Evolutionary conservation across 2,888 invertebrate species (phyloP), one percentile per base, ranked within the genome.

Genomic region (Mystacides longicornis): DNA sequence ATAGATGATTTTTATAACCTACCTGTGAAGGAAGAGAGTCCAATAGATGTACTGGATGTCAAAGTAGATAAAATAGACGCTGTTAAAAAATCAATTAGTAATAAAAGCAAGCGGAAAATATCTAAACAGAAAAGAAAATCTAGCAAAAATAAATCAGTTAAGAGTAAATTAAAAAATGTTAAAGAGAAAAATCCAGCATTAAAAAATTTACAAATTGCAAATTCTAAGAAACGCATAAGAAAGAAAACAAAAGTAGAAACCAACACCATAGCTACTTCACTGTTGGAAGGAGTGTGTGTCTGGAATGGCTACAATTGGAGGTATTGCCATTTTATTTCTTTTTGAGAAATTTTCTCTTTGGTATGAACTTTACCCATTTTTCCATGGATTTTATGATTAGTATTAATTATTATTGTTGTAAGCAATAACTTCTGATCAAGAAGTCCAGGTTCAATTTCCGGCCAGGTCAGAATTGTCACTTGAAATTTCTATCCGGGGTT

Each of bases 271-370:
- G 73, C 73, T 47, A 67, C 72, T 51, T 73, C 75, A 58, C 65
- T 75, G 62, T 64, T 75, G 63, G 75, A 75, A 67, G 73, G 72
- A 45, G 69, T 71, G 59, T 75, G 71, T 65, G 52, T 64, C 33
- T 77, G 75, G 75, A 70, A 63, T 64, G 75, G 72, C 49, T 69
- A 71, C 63, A 66, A 67, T 65, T 75, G 75, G 75, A 72, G 75
- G 76, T 77, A 73, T 69, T 64, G 64, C 63, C 43, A 22, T 31
- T 9, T 31, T 31, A 31, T 31, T 7, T 31, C 14, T 31, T 14
- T 9, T 31, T 14, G 7, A 31, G 31, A n/a, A n/a, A 31, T 31
- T 31, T 31, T 7, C 14, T 9, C 9, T 31, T 31, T 9, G 31
- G 31, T 14, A 31, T 31, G 31, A 9, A 31, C 14, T 7, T 7